Conservation (phyloP, 2,888 invertebrate genomes). For the Tachina lurida region DNA sequence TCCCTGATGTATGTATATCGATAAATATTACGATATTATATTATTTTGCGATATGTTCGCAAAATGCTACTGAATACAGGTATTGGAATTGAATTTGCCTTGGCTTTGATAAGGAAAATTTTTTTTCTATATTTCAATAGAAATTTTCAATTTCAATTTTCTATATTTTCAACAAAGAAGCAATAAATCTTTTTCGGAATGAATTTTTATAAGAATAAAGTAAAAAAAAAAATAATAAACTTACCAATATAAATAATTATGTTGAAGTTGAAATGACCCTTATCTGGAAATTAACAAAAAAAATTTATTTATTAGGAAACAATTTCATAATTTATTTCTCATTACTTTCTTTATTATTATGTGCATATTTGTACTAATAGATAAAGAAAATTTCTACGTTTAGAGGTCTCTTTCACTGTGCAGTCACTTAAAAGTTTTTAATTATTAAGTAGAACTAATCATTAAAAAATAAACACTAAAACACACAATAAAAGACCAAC, state of each 20-base stretch:
- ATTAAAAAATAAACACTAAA: no score
- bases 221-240: background rate
- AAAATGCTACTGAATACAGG: no score
- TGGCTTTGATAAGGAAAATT: background rate
- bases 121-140: background rate
- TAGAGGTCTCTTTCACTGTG: background rate
- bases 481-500: no score
- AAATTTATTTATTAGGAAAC: background rate
- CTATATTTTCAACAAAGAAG: conserved; percentile 4
- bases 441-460: background rate
- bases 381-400: background rate
- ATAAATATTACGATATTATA: no score
- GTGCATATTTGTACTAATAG: background rate
- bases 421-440: background rate
- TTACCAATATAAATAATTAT: background rate
- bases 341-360: background rate
- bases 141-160: no score
- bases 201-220: conserved; percentile 10
- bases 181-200: background rate
- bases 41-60: no score
- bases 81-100: background rate
- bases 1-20: no score
- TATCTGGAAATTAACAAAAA: background rate
- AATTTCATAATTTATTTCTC: conserved; percentile 18
- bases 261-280: background rate